Conservation (phyloP, 64 coral and sea anemone species). For the Montipora efflorescens region DNA sequence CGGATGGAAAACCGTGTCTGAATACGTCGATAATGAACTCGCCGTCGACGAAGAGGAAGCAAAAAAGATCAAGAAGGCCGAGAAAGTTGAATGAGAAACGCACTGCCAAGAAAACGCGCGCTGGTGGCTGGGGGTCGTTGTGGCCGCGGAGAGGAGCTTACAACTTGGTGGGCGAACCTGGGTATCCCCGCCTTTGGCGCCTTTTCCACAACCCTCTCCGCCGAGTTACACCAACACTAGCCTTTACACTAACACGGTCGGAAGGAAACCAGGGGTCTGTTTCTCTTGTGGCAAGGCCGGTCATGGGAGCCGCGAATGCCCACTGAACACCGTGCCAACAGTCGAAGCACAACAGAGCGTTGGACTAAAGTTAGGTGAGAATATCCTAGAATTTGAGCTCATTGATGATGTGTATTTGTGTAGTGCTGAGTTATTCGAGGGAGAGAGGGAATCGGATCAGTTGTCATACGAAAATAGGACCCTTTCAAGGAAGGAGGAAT, state of each 20-base stretch:
- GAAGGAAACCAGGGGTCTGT: no score
- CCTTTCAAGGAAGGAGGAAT: constrained; percentile 5
- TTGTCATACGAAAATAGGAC: constrained; percentile 5
- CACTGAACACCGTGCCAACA: not conserved
- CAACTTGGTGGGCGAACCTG: no score
- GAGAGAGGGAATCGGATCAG: not conserved
- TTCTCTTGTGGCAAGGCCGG: no score
- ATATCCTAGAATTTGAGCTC: constrained; percentile 34
- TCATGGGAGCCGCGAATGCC: no score
- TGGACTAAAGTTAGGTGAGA: constrained; percentile 49
- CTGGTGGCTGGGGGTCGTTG: no score
- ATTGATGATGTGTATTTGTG: not conserved
- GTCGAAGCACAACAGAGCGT: not conserved
- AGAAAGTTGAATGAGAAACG: constrained; percentile 4
- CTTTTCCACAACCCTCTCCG: no score
- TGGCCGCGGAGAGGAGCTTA: no score
- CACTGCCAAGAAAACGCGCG: not conserved
- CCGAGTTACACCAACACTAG: no score
- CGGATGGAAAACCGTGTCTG: constrained; percentile 1
- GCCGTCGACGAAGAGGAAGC: constrained; percentile 35
- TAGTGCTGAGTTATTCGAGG: not conserved
- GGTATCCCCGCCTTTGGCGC: no score
- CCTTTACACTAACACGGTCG: no score
- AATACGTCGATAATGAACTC: not conserved
- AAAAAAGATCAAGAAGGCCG: constrained; percentile 59